Conservation (phyloP, 2,113 vertebrate species). For the Phaetusa simplex region DNA sequence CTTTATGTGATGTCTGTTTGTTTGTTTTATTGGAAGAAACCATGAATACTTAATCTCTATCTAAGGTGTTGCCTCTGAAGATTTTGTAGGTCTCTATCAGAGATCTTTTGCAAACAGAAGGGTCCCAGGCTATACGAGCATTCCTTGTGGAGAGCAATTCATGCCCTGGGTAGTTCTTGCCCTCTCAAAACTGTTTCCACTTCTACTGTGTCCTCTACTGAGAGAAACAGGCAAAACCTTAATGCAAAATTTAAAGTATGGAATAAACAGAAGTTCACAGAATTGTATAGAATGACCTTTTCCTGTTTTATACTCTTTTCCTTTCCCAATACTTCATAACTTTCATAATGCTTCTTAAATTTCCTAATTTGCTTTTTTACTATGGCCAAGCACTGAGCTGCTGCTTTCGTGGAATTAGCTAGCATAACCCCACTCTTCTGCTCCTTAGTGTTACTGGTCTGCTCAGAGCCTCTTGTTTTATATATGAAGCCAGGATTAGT, state of each 20-base stretch:
- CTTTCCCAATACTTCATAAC: not conserved
- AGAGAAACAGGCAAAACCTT: not conserved
- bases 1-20: not conserved
- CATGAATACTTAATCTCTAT: not conserved
- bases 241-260: not conserved
- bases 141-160: not conserved
- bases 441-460: not conserved
- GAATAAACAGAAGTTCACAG: not conserved
- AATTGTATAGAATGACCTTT: not conserved
- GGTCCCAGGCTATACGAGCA: not conserved
- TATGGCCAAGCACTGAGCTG: not conserved
- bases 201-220: not conserved
- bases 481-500: slow-evolving; percentile 32
- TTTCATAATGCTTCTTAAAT: not conserved
- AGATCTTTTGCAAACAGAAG: not conserved
- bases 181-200: not conserved
- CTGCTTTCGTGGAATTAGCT: not conserved
- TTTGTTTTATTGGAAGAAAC: not conserved
- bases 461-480: slow-evolving; percentile 19
- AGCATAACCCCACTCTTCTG: not conserved
- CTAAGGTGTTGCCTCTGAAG: not conserved
- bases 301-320: not conserved
- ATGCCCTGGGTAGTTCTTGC: not conserved
- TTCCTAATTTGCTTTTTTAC: not conserved
- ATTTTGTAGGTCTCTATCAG: not conserved